Percentiles rank a stretch among this genome's conserved stretches.
Evolutionary conservation across 2,888 invertebrate genomes (phyloP).

Genomic region (Ceratothoa steindachneri): DNA sequence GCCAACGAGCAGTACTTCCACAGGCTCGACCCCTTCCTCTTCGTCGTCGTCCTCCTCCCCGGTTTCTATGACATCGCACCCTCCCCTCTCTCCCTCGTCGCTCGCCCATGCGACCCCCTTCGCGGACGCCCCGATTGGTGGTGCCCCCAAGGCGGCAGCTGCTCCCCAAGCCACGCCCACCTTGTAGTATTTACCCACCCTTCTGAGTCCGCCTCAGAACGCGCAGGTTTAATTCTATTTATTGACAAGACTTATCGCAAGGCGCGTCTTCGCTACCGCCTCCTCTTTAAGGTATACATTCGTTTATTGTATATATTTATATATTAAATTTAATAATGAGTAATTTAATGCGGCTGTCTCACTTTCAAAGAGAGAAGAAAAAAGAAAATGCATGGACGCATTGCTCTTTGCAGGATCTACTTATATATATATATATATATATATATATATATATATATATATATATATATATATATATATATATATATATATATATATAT

Average conservation of each 20-base stretch:
- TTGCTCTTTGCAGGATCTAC: not conserved
- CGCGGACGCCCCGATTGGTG: not conserved
- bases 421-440: constrained; percentile 14
- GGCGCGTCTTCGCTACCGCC: constrained; percentile 11
- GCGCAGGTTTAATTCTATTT: not conserved
- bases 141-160: not conserved
- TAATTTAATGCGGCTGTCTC: not conserved
- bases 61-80: constrained; percentile 11
- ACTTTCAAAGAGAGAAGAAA: not conserved
- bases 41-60: not conserved
- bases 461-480: not conserved
- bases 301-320: constrained; percentile 22
- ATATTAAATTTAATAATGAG: not conserved
- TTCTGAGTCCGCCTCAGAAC: not conserved
- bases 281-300: constrained; percentile 19
- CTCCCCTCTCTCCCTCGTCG: constrained; percentile 12
- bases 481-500: constrained; percentile 1
- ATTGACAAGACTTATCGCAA: not conserved
- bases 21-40: constrained; percentile 4
- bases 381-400: not conserved
- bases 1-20: not conserved
- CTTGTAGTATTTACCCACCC: constrained; percentile 1
- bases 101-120: not conserved
- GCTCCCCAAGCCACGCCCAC: not conserved
- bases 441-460: constrained; percentile 22